A percentile compares a stretch with the other conserved stretches of the same genome.
Evolutionary conservation across 1,140 invertebrate genomes (phyloP).

Genomic region (Zaprionus camerounensis): DNA sequence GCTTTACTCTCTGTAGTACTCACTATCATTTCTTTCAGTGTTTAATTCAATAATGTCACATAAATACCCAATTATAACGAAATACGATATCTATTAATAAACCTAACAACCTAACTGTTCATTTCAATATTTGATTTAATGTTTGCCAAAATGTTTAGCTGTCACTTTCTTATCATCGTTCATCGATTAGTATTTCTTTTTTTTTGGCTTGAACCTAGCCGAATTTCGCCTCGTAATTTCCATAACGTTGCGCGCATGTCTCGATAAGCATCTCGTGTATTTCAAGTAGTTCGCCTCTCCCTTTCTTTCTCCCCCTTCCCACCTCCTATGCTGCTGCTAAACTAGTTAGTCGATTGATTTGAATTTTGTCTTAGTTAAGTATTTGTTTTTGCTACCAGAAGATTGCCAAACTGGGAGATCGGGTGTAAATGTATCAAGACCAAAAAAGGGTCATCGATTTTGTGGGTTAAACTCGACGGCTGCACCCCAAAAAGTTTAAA

Average conservation of each 20-base stretch:
- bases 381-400: slow-evolving; percentile 51
- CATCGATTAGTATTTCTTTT: neutral
- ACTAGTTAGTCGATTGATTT: slow-evolving; percentile 27
- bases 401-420: slow-evolving; percentile 16
- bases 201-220: slow-evolving; percentile 25
- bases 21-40: neutral
- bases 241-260: slow-evolving; percentile 56
- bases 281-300: neutral
- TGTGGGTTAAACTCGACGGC: slow-evolving; percentile 32
- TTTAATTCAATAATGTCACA: neutral
- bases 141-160: neutral
- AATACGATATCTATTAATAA: neutral
- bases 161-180: slow-evolving; percentile 11
- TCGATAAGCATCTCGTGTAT: slow-evolving; percentile 54
- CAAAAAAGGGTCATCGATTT: slow-evolving; percentile 62
- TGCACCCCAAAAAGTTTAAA: slow-evolving; percentile 32
- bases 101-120: neutral
- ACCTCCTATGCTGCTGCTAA: slow-evolving; percentile 18
- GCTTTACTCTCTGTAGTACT: no score
- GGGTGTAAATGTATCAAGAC: slow-evolving; percentile 53
- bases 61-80: neutral
- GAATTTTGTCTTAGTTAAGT: slow-evolving; percentile 34
- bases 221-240: slow-evolving; percentile 55
- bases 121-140: neutral
- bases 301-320: slow-evolving; percentile 15